phyloP scores from a whole-genome alignment of 2,113 vertebrate genomes.

The Ranitomeya variabilis region DNA sequence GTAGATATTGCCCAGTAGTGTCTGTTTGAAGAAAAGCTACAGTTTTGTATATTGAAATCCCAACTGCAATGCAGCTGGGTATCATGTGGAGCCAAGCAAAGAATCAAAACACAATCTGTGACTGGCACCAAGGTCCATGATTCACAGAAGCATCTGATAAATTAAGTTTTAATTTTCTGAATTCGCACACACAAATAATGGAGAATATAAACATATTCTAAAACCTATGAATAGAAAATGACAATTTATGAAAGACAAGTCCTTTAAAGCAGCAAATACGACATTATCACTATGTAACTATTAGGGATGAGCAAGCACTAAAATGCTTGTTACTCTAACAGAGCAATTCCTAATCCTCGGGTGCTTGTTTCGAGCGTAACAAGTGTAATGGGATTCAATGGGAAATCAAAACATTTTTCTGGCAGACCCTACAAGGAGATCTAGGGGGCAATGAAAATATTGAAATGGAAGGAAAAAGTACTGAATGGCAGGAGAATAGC shows the following conservation, averaged over 20 bases:
- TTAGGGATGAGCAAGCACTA: too few relatives aligned
- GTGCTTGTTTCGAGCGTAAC: too few relatives aligned
- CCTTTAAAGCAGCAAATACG: background rate
- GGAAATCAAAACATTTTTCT: too few relatives aligned
- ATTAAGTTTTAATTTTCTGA: background rate
- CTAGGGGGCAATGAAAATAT: too few relatives aligned
- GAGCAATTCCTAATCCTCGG: too few relatives aligned
- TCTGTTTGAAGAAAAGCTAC: conserved; percentile 7
- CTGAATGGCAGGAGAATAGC: too few relatives aligned
- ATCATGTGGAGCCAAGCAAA: background rate
- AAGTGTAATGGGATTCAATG: too few relatives aligned
- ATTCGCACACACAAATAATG: background rate
- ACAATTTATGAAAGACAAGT: background rate
- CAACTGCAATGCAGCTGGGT: conserved; percentile 13
- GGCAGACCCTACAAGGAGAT: too few relatives aligned
- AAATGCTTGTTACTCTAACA: too few relatives aligned
- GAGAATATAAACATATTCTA: background rate
- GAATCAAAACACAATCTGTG: conserved; percentile 21
- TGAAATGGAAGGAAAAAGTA: too few relatives aligned
- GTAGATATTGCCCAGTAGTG: background rate
- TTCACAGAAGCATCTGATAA: conserved; percentile 4
- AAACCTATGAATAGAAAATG: background rate
- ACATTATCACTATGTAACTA: too few relatives aligned
- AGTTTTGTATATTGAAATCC: background rate
- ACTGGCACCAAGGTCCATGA: background rate